phyloP scores from a whole-genome alignment of 2,797 vertebrate species.

The Luscinia megarhynchos region DNA sequence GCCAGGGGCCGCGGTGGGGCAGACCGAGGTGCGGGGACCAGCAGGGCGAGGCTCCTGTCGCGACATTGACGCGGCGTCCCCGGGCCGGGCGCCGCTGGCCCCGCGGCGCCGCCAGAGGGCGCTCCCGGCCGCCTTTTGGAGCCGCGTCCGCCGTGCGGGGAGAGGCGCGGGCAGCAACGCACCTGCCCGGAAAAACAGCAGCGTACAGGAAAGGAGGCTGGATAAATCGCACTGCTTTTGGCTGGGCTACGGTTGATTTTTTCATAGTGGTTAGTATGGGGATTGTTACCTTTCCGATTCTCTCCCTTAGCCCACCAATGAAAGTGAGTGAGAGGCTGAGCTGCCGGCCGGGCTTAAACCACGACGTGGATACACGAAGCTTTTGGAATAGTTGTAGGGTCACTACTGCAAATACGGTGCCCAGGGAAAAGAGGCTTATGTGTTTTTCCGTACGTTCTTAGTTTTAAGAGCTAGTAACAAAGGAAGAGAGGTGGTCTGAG shows the following conservation, averaged over 20 bases:
- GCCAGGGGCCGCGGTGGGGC: background rate
- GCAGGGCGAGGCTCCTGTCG: accelerated
- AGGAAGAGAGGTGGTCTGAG: background rate
- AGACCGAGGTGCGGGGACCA: accelerated
- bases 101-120: constrained; percentile 69
- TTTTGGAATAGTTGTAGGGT: background rate
- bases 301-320: background rate
- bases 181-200: background rate
- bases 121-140: constrained; percentile 26
- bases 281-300: background rate
- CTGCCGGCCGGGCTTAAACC: background rate
- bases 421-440: background rate
- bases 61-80: accelerated
- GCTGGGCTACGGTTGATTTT: background rate
- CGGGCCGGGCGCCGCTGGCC: background rate
- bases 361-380: background rate
- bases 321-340: background rate
- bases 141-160: background rate
- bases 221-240: background rate
- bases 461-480: background rate
- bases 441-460: background rate
- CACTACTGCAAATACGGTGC: accelerated
- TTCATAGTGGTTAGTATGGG: accelerated
- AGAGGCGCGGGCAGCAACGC: accelerated
- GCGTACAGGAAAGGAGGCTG: accelerated